Evolutionary conservation across 2,888 invertebrate genomes (phyloP), one percentile per base, ranked within the genome.

Genomic region (Euclidia mi): DNA sequence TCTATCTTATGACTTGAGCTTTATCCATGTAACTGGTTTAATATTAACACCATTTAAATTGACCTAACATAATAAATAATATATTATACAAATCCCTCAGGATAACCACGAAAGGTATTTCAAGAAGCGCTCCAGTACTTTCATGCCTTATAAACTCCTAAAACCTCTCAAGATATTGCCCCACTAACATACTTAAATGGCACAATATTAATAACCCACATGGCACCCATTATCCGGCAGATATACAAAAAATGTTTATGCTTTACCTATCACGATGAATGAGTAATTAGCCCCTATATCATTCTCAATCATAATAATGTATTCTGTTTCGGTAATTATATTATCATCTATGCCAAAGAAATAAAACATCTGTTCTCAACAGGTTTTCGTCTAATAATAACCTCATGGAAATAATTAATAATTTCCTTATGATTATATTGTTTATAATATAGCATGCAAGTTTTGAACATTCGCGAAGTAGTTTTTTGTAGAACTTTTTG

Each of bases 241-340:
- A 42, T 42, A 32, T 25, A 17, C 12, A 47, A 53, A 52, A 45
- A 18, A 56, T 14, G 18, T 45, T 38, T 37, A 55, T 44, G 25
- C 18, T 10, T 47, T 47, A 10, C 29, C 45, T 71, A 55, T 57
- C 55, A 50, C 11, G 34, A 53, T 53, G 51, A 46, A 59, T 59
- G 9, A 34, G 4, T 62, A 59, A 71, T 65, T 25, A 49, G 25
- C 67, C 68, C 59, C 59, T 62, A 66, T 75, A 50, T 49, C 28
- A 47, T 49, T 38, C 32, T 43, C 25, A 48, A 38, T 35, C 31
- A 38, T 31, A 29, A 50, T 34, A 37, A 43, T 17, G 18, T 43
- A 43, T 31, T 40, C 40, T 37, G 17, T 18, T 18, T 11, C 40
- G 40, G 40, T 6, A 2, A 43, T 43, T 43, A 43, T 31, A n/a